Conservation (phyloP, 2,113 vertebrate genomes). For the Ptyas mucosa region DNA sequence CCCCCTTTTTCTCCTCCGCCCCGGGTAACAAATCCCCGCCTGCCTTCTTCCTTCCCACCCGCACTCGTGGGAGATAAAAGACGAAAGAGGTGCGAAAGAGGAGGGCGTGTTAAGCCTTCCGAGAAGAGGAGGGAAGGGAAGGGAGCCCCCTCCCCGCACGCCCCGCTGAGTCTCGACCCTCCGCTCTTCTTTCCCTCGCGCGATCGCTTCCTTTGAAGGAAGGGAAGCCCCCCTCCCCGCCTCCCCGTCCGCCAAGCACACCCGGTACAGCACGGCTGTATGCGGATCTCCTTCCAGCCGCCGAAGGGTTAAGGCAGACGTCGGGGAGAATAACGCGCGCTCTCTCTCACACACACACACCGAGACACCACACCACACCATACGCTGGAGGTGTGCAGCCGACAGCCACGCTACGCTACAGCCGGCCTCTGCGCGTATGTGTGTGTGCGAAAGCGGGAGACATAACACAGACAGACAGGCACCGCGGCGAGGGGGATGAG, state of each 20-base stretch:
- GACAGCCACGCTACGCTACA: not conserved
- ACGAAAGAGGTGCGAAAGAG: not conserved
- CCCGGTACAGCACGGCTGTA: not conserved
- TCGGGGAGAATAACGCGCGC: not conserved
- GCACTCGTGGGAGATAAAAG: not conserved
- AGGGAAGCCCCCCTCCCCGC: not conserved
- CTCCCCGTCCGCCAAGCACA: not conserved
- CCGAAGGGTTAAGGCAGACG: constrained; percentile 19
- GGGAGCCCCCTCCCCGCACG: no score
- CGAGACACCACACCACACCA: not conserved
- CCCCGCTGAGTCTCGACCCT: not conserved
- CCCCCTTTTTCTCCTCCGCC: not conserved
- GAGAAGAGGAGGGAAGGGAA: no score
- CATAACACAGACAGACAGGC: not conserved
- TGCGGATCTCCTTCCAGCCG: not conserved
- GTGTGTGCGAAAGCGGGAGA: not conserved
- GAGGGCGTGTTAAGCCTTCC: not conserved
- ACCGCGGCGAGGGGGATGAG: not conserved
- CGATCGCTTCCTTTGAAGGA: not conserved
- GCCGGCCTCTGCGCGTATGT: not conserved
- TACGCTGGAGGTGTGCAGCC: constrained; percentile 5
- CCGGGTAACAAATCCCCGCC: not conserved
- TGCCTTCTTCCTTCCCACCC: no score
- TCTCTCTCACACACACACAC: not conserved
- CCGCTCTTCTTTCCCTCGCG: not conserved